These are phyloP conservation scores for Tyrannus savana DNA, from an alignment of 2,113 vertebrate species.

Conservation along the genomic window DNA sequence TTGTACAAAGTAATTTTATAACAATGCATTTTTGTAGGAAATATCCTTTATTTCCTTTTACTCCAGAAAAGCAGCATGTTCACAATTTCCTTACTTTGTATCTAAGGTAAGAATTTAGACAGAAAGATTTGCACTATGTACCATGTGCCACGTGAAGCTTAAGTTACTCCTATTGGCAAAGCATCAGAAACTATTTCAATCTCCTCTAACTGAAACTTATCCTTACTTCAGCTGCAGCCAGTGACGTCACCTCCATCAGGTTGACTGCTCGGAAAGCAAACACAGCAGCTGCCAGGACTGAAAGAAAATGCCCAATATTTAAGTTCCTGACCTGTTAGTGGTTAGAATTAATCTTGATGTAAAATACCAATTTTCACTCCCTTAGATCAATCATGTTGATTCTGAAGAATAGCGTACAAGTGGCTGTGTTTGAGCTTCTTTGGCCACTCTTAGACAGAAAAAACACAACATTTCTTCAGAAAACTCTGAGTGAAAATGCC, in stretches of 20 bases:
- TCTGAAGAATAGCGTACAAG: not conserved
- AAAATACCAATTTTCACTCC: not conserved
- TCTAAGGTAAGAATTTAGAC: conserved; percentile 36
- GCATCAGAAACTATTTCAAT: conserved; percentile 86
- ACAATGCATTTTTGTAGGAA: not conserved
- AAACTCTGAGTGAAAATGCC: not conserved
- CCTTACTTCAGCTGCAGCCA: conserved; percentile 96
- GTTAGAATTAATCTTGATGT: not conserved
- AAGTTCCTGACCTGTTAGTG: conserved; percentile 30
- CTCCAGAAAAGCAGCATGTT: not conserved
- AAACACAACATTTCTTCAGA: not conserved
- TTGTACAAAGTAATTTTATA: not conserved
- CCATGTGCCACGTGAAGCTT: conserved; percentile 74
- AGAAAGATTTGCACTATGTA: conserved; percentile 70
- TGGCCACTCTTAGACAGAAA: not conserved
- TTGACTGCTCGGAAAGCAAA: conserved; percentile 98
- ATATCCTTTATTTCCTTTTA: not conserved
- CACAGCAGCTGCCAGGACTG: conserved; percentile 94
- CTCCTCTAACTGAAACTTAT: conserved; percentile 74
- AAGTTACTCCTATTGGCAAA: conserved; percentile 77
- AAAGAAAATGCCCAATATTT: conserved; percentile 75
- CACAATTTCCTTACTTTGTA: conserved; percentile 31
- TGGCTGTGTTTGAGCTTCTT: not conserved
- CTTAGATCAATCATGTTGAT: not conserved
- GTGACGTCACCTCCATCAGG: conserved; percentile 98